Evolutionary conservation across 1,140 invertebrate species (phyloP).

Genomic region (Dendroctonus valens): DNA sequence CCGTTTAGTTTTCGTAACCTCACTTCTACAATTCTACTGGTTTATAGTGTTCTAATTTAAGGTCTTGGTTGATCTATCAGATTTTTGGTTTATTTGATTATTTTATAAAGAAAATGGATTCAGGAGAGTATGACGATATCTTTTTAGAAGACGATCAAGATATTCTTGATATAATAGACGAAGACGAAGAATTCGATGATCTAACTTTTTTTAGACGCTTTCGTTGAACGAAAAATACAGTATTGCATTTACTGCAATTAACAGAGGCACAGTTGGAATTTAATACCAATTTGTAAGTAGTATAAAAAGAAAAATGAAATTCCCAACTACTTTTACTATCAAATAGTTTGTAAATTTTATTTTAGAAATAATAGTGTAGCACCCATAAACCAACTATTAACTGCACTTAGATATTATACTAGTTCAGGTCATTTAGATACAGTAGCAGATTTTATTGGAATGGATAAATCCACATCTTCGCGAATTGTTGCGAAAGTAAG

Average conservation of each 20-base stretch:
- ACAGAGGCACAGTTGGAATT: conserved; percentile 15
- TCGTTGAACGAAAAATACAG: conserved; percentile 14
- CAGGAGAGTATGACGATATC: too few species aligned
- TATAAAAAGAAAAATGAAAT: not conserved
- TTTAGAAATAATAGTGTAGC: conserved; percentile 29
- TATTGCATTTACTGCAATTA: conserved; percentile 8
- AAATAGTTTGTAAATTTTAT: not conserved
- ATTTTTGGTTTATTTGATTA: too few species aligned
- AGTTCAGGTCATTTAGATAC: conserved; percentile 7
- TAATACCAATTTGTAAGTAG: conserved; percentile 8
- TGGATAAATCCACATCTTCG: conserved; percentile 17
- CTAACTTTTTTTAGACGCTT: conserved; percentile 25
- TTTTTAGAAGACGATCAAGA: conserved; percentile 21
- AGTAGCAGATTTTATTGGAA: conserved; percentile 29
- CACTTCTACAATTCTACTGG: too few species aligned
- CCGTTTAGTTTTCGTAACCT: too few species aligned
- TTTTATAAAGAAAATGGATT: too few species aligned
- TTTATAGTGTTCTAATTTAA: too few species aligned
- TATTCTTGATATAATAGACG: conserved; percentile 26
- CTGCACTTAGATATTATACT: conserved; percentile 24
- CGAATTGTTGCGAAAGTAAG: conserved; percentile 18
- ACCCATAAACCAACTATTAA: conserved; percentile 30
- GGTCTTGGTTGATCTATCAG: too few species aligned
- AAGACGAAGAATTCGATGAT: conserved; percentile 16
- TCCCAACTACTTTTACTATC: not conserved